Evolutionary conservation across 92 coral and sea anemone genomes (phyloP).

Genomic region (Bergia sp.): DNA sequence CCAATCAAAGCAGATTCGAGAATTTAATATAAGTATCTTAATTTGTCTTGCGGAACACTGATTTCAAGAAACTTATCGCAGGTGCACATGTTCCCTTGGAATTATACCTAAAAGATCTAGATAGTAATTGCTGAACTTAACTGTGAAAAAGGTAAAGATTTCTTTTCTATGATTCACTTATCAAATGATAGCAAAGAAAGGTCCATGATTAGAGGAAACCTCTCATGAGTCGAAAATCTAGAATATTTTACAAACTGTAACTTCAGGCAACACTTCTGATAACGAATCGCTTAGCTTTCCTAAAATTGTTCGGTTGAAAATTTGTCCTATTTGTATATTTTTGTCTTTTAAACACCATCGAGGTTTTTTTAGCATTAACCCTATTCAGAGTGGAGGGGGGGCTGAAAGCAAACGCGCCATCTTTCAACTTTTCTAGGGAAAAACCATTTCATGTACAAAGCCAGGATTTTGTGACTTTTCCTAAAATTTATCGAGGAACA

Average conservation of each 20-base stretch:
- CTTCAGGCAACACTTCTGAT: not conserved
- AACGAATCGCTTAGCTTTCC: not conserved
- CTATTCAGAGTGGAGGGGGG: too few relatives aligned
- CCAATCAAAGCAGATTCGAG: conserved; percentile 52
- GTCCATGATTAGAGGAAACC: not conserved
- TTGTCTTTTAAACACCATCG: conserved; percentile 3
- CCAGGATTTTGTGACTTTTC: too few relatives aligned
- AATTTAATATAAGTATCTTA: conserved; percentile 73
- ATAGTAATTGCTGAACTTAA: not conserved
- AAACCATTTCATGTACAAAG: too few relatives aligned
- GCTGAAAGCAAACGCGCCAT: too few relatives aligned
- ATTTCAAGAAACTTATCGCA: conserved; percentile 26
- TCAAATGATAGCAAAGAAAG: not conserved
- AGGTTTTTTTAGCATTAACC: not conserved
- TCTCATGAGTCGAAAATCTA: conserved; percentile 5
- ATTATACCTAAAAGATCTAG: not conserved
- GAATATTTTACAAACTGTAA: not conserved
- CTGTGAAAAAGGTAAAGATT: not conserved
- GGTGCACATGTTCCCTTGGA: not conserved
- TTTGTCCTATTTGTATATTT: conserved; percentile 7
- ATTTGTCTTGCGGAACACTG: conserved; percentile 59
- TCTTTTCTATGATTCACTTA: not conserved
- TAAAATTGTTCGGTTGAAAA: not conserved
- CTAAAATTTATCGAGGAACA: too few relatives aligned
- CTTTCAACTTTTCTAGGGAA: too few relatives aligned